A percentile compares a stretch with the other conserved stretches of the same genome.
These are phyloP conservation scores for Limnodromus scolopaceus DNA, from an alignment of 2,797 vertebrate genomes.

Conservation along the genomic window DNA sequence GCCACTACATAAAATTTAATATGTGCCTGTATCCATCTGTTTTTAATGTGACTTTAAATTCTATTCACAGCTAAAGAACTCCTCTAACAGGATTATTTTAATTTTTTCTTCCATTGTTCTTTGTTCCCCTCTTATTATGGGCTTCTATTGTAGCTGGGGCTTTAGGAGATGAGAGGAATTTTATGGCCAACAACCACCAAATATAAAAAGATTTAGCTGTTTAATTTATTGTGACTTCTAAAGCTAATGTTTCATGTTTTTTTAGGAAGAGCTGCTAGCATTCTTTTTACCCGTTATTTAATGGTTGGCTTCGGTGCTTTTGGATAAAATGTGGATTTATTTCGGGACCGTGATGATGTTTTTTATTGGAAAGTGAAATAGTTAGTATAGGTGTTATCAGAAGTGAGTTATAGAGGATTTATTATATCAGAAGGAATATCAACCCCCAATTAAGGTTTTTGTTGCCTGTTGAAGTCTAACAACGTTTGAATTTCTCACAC, in stretches of 20 bases:
- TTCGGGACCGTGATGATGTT: background rate
- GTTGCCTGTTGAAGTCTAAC: background rate
- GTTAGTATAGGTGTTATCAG: background rate
- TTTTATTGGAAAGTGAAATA: background rate
- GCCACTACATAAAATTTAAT: background rate
- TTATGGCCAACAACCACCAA: background rate
- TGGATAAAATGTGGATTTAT: background rate
- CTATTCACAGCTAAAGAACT: background rate
- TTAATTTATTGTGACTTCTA: background rate
- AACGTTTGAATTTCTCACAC: background rate
- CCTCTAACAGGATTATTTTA: background rate
- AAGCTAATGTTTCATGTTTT: background rate
- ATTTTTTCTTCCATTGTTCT: conserved; percentile 20
- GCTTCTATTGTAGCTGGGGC: background rate
- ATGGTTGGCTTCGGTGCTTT: background rate
- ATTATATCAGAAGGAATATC: background rate
- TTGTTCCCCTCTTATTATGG: background rate
- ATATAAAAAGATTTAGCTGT: background rate
- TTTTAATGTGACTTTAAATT: conserved; percentile 32
- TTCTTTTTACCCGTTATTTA: background rate
- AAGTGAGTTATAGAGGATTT: background rate
- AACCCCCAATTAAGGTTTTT: background rate
- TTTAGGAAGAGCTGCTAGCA: background rate
- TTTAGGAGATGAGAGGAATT: background rate
- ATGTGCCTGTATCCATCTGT: background rate